Conservation (phyloP, 2,797 vertebrate species). For the Rhinophrynus dorsalis region DNA sequence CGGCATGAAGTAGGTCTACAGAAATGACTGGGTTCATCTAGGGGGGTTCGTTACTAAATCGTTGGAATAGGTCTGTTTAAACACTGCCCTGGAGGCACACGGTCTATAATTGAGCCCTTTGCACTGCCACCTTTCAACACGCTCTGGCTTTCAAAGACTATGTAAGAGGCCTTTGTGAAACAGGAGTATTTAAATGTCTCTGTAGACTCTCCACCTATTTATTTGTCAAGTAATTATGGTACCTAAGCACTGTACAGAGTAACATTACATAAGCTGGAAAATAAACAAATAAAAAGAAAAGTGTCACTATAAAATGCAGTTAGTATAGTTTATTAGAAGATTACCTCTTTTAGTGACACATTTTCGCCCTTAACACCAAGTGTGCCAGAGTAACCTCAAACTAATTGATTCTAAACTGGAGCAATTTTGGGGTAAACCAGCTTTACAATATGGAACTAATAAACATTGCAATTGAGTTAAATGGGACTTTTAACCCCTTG, state of each 20-base stretch:
- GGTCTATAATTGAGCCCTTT: slow-evolving; percentile 36
- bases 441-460: too few relatives aligned
- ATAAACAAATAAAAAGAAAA: slow-evolving; percentile 9
- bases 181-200: slow-evolving; percentile 28
- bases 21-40: slow-evolving; percentile 44
- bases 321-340: neutral
- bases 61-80: slow-evolving; percentile 34
- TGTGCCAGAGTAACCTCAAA: too few relatives aligned
- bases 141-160: slow-evolving; percentile 27
- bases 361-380: neutral
- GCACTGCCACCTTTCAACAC: slow-evolving; percentile 45
- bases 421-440: too few relatives aligned
- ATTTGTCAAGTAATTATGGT: slow-evolving; percentile 35
- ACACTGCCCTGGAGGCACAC: slow-evolving; percentile 26
- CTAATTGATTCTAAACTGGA: too few relatives aligned
- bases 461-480: too few relatives aligned
- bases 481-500: too few relatives aligned
- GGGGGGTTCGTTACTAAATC: slow-evolving; percentile 8
- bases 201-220: slow-evolving; percentile 30
- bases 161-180: slow-evolving; percentile 38
- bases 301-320: neutral
- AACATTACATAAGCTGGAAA: slow-evolving; percentile 1
- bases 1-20: slow-evolving; percentile 29
- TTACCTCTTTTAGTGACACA: too few relatives aligned
- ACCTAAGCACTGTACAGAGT: slow-evolving; percentile 9